Percentiles rank a stretch among this genome's conserved stretches.
Evolutionary conservation across 2,797 vertebrate species (phyloP).

Genomic region (Molossus alvarezi): DNA sequence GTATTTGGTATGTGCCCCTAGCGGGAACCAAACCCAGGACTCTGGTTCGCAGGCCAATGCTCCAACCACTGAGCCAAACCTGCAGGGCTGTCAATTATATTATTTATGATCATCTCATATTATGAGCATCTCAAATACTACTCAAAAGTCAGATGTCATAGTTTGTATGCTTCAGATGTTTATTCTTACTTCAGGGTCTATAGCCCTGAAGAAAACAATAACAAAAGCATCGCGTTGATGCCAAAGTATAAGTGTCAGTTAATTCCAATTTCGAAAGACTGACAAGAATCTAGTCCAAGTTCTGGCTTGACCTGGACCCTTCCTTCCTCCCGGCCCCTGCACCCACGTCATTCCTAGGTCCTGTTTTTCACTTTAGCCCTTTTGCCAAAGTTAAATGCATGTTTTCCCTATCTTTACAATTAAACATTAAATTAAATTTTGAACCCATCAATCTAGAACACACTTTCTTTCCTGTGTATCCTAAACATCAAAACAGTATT

Average conservation of each 20-base stretch:
- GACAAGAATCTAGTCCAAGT: neutral
- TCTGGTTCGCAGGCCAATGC: too few species aligned
- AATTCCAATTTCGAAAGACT: neutral
- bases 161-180: neutral
- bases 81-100: too few species aligned
- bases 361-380: neutral
- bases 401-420: neutral
- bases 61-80: too few species aligned
- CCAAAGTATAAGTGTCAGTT: neutral
- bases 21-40: too few species aligned
- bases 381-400: neutral
- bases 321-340: neutral
- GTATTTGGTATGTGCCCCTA: too few species aligned
- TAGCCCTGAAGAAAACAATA: neutral
- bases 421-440: constrained; percentile 13
- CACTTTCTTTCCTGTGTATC: neutral
- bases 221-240: neutral
- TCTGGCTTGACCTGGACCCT: neutral
- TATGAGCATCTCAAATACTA: neutral
- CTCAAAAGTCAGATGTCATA: neutral
- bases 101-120: neutral
- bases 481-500: neutral
- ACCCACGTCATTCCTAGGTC: neutral
- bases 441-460: neutral
- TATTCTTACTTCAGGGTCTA: neutral